Base-by-base conservation (phyloP, 2,113 vertebrate genomes). In the Cebidichthys violaceus region DNA sequence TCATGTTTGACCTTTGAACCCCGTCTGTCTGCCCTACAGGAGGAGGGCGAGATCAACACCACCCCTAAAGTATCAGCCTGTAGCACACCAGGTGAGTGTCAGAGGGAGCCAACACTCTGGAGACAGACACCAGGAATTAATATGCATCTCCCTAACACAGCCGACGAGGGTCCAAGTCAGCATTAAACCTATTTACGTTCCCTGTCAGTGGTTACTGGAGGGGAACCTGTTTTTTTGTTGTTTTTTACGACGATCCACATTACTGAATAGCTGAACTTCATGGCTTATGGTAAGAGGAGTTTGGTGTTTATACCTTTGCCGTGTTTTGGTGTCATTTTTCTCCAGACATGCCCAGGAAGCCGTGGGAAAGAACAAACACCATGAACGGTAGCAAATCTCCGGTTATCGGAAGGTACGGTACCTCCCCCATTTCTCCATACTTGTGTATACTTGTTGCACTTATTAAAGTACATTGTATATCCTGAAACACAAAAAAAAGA, bases 301-400 rank as follows among this genome's bases (percentile, higher is more conserved):
- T 66, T 35, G 18, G 2, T 60, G 69, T 66, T 52, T 9, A 22
- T 43, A 20, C 54, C 59, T 72, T 45, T 45, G 39, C 13, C 57
- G 13, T 68, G 22, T 27, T 70, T 35, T 60, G 75, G 4, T 41
- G 60, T 24, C 50, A 15, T 52, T 67, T 13, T 77, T 20, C 89
- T 77, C 10, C 94, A 99, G 98, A 99, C 93, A 96, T 97, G 95
- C 96, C 97, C 86, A 97, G 98, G 93, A 99, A 99, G 90, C 97
- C 97, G 84, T 99, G 98, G 98, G 98, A 99, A 93, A 96, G 98
- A 95, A 96, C 97, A 87, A 99, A 96, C 87, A 97, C 97, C 77
- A 95, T 99, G 96, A 99, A 99, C 62, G 98, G 98, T 95, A 99
- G 97, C 97, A 99, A 99, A 92, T 99, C 98, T 33, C 98, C 98